Base-by-base conservation (phyloP, 2,113 vertebrate genomes). In the Poeciliopsis prolifica region DNA sequence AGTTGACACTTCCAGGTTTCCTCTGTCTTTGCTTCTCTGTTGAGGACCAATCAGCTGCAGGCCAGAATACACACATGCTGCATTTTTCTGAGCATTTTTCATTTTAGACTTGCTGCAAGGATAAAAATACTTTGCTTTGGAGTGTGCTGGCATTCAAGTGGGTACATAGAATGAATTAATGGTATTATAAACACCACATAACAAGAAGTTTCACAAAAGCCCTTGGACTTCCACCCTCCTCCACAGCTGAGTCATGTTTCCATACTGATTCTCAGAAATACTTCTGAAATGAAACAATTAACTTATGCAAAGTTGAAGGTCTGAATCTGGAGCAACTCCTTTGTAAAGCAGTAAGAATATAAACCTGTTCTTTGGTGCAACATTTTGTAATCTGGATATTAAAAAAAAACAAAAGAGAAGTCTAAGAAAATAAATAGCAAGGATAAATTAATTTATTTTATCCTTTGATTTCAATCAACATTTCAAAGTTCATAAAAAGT, bases 41-140 rank as follows among this genome's bases (percentile, higher is more conserved):
- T 64, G 63, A 77, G 79, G 82, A 78, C 73, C n/a, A 66, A 72
- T 68, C 42, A 61, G 74, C 68, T 61, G 63, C 61, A 60, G 33
- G 5, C 37, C 30, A 13, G 33, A 83, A 65, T 73, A 64, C 68
- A 42, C 66, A 35, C 29, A 54, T 48, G 28, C 24, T 51, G 17
- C 14, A 17, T 48, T 0, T 48, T 68, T 29, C 26, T 9, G 35
- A 35, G 12, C 22, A 22, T 4, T 65, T 19, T 26, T 26, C 44
- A 48, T 17, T 48, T 48, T 5, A 61, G 26, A 61, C 60, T 26
- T 61, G n/a, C 60, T 26, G 7, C 11, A 26, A 26, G 3, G 1
- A 61, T 61, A 29, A 26, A 28, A 67, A n/a, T 42, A 66, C 28
- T 2, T 33, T 26, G 12, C 33, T 61, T 35, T 26, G 44, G 31